Conservation (phyloP, 2,888 invertebrate genomes). For the Meta bourneti region DNA sequence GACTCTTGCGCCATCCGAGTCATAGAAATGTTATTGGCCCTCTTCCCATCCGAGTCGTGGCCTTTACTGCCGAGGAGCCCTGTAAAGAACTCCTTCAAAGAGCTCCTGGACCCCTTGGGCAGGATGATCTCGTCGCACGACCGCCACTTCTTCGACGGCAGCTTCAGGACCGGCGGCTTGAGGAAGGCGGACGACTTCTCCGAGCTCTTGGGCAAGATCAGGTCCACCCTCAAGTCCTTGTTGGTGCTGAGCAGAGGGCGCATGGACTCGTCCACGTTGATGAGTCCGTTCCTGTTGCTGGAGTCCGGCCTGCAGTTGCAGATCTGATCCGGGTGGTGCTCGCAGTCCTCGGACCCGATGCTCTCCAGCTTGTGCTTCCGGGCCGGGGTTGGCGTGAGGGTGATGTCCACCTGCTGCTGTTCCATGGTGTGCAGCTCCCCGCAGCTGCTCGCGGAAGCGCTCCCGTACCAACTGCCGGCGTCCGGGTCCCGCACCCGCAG, state of each 20-base stretch:
- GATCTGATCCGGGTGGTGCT: constrained; percentile 33
- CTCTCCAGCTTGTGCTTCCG: constrained; percentile 67
- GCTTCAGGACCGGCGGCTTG: constrained; percentile 60
- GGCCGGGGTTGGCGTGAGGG: not conserved
- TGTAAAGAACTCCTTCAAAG: constrained; percentile 73
- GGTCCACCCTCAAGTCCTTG: constrained; percentile 47
- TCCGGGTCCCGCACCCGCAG: constrained; percentile 34
- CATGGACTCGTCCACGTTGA: constrained; percentile 70
- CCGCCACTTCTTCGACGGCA: constrained; percentile 74
- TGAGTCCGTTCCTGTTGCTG: constrained; percentile 62
- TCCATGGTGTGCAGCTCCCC: constrained; percentile 57
- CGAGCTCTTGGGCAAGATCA: constrained; percentile 38
- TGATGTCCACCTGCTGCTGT: not conserved
- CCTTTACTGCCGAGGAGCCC: constrained; percentile 60
- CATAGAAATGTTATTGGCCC: constrained; percentile 59
- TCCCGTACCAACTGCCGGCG: constrained; percentile 41
- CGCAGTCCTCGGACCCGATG: constrained; percentile 72
- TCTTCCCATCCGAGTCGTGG: constrained; percentile 51
- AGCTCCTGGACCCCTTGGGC: constrained; percentile 62
- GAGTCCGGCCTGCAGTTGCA: constrained; percentile 24
- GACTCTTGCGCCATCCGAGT: constrained; percentile 24
- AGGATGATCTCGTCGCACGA: constrained; percentile 75
- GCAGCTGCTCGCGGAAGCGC: constrained; percentile 67
- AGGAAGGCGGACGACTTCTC: constrained; percentile 53
- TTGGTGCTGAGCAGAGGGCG: constrained; percentile 54